These are phyloP conservation scores for Rhamnusium bicolor DNA, from an alignment of 2,888 invertebrate genomes.

Conservation along the genomic window DNA sequence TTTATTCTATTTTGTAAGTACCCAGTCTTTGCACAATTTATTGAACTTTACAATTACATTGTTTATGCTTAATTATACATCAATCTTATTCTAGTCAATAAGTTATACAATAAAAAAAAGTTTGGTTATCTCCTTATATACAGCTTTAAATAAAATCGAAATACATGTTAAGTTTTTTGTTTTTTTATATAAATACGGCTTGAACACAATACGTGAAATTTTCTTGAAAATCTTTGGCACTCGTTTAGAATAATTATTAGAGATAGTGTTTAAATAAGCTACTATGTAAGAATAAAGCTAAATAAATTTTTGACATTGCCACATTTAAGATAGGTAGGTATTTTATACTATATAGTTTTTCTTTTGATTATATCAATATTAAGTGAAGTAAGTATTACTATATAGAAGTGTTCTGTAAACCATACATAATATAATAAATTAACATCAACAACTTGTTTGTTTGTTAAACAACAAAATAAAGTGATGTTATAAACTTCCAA, in stretches of 20 bases:
- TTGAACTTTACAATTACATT: constrained; percentile 26
- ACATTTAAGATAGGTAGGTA: neutral
- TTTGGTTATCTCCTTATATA: constrained; percentile 19
- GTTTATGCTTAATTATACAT: constrained; percentile 18
- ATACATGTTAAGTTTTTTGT: neutral
- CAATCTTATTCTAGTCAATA: constrained; percentile 38
- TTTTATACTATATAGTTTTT: too few species aligned
- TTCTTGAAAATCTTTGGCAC: constrained; percentile 52
- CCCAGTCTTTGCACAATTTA: constrained; percentile 53
- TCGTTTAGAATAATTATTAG: constrained; percentile 43
- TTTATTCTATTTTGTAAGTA: constrained; percentile 52
- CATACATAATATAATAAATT: neutral
- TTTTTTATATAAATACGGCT: constrained; percentile 3
- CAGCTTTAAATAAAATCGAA: constrained; percentile 3
- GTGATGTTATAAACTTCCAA: neutral
- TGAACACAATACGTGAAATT: constrained; percentile 35
- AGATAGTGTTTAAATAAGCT: neutral
- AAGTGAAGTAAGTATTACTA: too few species aligned
- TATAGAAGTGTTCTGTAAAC: neutral
- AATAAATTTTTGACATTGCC: neutral
- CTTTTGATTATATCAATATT: too few species aligned
- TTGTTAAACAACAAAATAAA: neutral
- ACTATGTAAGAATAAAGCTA: neutral
- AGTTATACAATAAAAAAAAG: constrained; percentile 37
- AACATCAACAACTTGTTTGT: neutral